Percentiles rank a stretch among this genome's conserved stretches.
phyloP scores from a whole-genome alignment of 2,113 vertebrate species.

The Falco punctatus region DNA sequence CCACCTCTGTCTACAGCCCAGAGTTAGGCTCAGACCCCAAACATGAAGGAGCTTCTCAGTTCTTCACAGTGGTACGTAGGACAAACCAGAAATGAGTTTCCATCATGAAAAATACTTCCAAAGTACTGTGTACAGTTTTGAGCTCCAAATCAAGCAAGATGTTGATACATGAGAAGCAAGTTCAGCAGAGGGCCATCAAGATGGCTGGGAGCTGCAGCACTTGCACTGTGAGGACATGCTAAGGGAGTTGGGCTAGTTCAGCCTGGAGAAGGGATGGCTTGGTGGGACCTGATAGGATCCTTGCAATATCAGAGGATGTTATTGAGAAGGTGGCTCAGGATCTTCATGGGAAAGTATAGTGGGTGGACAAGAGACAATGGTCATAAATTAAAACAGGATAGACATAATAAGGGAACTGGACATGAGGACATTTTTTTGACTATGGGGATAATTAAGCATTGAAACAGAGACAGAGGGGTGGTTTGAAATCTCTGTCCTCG shows the following conservation, averaged over 20 bases:
- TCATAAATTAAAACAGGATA: neutral
- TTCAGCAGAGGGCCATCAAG: neutral
- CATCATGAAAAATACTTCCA: neutral
- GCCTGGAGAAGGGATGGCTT: neutral
- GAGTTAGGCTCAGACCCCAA: neutral
- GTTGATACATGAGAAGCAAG: neutral
- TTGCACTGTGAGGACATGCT: neutral
- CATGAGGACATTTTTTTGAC: neutral
- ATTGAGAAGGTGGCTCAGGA: neutral
- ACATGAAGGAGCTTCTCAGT: neutral
- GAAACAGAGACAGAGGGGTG: neutral
- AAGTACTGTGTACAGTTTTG: neutral
- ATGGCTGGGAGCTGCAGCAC: accelerated
- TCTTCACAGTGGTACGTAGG: accelerated
- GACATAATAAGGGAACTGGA: neutral
- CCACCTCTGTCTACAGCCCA: neutral
- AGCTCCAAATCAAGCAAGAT: neutral
- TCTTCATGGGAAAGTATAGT: neutral
- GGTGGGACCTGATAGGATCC: neutral
- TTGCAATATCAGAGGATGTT: neutral
- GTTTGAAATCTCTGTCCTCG: neutral
- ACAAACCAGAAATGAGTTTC: neutral
- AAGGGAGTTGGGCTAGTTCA: neutral
- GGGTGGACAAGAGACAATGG: neutral
- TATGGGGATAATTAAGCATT: neutral